Conservation (phyloP, 2,888 invertebrate genomes). For the Entomobrya proxima region DNA sequence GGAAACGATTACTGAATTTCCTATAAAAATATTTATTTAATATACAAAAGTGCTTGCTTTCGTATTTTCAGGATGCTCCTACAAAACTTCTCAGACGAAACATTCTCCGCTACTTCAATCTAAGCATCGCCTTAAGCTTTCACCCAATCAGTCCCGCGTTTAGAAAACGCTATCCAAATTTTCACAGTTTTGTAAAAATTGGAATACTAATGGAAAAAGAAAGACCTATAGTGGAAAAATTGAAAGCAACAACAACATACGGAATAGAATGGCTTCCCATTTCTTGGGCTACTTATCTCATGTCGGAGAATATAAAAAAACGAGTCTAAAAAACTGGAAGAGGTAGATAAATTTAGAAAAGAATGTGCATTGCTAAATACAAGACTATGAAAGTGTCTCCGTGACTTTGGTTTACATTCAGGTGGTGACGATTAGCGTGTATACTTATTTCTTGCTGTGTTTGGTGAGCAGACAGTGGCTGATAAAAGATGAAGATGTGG, state of each 20-base stretch:
- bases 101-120: constrained; percentile 77
- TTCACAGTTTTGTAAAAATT: constrained; percentile 77
- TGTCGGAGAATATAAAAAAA: constrained; percentile 75
- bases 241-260: background rate
- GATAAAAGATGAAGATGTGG: background rate
- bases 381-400: constrained; percentile 77
- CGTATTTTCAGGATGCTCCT: constrained; percentile 75
- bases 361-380: constrained; percentile 76
- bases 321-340: constrained; percentile 78
- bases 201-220: constrained; percentile 77
- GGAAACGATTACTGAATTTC: no score
- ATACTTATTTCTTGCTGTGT: constrained; percentile 78
- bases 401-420: constrained; percentile 78
- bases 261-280: constrained; percentile 76
- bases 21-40: no score
- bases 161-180: constrained; percentile 77
- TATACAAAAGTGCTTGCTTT: no score
- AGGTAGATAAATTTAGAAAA: constrained; percentile 77
- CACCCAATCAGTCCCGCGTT: constrained; percentile 76
- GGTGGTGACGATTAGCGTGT: constrained; percentile 79
- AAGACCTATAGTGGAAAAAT: constrained; percentile 65
- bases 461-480: constrained; percentile 78
- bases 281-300: constrained; percentile 77
- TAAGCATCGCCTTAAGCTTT: constrained; percentile 76
- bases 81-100: constrained; percentile 77